phyloP scores from a whole-genome alignment of 2,797 vertebrate species.

The Microctenopoma stevenorrisi region DNA sequence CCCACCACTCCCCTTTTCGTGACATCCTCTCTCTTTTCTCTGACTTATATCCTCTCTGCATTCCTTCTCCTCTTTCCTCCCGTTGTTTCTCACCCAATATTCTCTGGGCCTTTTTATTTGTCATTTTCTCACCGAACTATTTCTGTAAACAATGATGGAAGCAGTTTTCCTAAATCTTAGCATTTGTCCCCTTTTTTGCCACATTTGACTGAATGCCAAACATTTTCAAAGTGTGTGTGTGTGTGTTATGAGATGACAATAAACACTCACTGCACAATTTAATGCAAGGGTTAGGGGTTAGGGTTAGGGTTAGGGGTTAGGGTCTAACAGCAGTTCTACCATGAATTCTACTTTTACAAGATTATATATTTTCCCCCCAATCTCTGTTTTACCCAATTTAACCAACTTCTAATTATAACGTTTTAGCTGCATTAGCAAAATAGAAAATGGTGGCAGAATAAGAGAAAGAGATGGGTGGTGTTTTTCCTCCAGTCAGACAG shows the following conservation, averaged over 20 bases:
- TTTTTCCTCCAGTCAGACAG: not conserved
- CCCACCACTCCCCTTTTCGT: conserved; percentile 35
- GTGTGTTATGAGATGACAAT: no score
- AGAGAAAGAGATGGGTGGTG: not conserved
- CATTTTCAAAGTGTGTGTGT: not conserved
- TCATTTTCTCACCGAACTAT: conserved; percentile 6
- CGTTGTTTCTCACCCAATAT: conserved; percentile 41
- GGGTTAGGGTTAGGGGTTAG: no score
- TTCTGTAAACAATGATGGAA: conserved; percentile 27
- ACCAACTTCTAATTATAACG: conserved; percentile 21
- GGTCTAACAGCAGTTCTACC: no score
- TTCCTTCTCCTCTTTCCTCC: conserved; percentile 50
- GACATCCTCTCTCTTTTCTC: conserved; percentile 38
- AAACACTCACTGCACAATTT: no score
- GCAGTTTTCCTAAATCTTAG: not conserved
- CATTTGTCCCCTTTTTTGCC: not conserved
- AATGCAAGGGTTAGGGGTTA: no score
- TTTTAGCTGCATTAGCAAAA: conserved; percentile 30
- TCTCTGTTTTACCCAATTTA: not conserved
- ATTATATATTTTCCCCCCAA: no score
- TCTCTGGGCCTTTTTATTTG: conserved; percentile 17
- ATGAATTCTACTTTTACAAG: no score
- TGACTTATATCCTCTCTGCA: conserved; percentile 65
- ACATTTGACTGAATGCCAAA: conserved; percentile 1
- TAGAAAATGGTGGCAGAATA: conserved; percentile 7